These are phyloP conservation scores for Sandelia bainsii DNA, from an alignment of 2,797 vertebrate species.

Conservation along the genomic window DNA sequence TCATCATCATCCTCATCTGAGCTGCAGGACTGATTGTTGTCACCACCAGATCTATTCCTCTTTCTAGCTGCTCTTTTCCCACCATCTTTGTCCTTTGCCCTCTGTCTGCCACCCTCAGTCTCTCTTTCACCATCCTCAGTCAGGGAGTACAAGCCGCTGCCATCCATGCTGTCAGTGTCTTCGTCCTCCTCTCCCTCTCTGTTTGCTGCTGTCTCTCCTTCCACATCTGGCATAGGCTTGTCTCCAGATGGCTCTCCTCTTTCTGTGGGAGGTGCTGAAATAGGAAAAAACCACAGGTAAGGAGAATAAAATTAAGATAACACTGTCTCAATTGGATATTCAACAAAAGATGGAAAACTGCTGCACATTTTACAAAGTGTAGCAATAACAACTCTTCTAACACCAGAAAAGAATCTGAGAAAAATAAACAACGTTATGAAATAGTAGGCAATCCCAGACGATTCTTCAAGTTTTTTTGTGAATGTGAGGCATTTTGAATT, in stretches of 20 bases:
- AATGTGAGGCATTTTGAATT: too few relatives aligned
- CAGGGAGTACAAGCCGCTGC: conserved; percentile 91
- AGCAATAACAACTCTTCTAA: not conserved
- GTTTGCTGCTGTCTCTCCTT: conserved; percentile 53
- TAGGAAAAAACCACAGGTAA: conserved; percentile 10
- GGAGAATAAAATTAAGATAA: conserved; percentile 16
- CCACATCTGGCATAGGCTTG: conserved; percentile 68
- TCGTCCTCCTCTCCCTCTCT: conserved; percentile 86
- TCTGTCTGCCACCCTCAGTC: conserved; percentile 76
- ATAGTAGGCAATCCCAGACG: too few relatives aligned
- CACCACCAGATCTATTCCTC: conserved; percentile 80
- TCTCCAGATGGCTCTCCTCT: conserved; percentile 71
- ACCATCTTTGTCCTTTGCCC: conserved; percentile 67
- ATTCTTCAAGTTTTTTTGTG: too few relatives aligned
- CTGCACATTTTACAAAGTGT: not conserved
- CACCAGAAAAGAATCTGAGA: not conserved
- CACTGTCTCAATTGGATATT: conserved; percentile 23
- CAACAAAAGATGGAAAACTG: not conserved
- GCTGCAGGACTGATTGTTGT: conserved; percentile 85
- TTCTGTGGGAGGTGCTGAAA: conserved; percentile 70
- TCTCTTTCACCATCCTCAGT: conserved; percentile 87
- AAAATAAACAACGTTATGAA: too few relatives aligned
- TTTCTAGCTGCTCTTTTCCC: conserved; percentile 78
- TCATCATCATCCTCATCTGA: conserved; percentile 84
- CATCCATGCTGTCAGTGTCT: conserved; percentile 97